Conservation (phyloP, 2,888 invertebrate genomes). For the Orthosia gracilis region DNA sequence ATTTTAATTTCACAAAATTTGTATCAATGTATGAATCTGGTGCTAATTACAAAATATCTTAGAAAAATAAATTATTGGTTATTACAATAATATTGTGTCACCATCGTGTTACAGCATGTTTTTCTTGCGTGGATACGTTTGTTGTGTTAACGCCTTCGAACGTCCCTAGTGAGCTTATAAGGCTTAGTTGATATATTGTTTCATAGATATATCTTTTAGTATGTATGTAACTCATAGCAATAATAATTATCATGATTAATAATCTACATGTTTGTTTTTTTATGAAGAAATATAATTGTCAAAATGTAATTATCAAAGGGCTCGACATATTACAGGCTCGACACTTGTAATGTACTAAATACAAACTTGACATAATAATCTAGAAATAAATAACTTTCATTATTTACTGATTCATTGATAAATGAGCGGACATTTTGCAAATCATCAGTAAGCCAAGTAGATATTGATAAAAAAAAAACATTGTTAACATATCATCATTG, state of each 20-base stretch:
- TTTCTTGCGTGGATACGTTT: constrained; percentile 8
- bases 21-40: constrained; percentile 4
- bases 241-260: constrained; percentile 1
- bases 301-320: constrained; percentile 1
- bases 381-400: constrained; percentile 6
- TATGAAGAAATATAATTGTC: not conserved
- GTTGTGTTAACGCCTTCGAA: constrained; percentile 33
- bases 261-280: not conserved
- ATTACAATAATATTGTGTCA: not conserved
- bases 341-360: not conserved
- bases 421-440: constrained; percentile 17
- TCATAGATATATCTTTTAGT: constrained; percentile 26
- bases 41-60: not conserved
- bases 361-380: constrained; percentile 3
- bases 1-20: no score
- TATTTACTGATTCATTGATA: not conserved
- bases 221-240: constrained; percentile 19
- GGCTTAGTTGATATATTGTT: constrained; percentile 35
- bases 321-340: not conserved
- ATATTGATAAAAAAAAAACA: constrained; percentile 4
- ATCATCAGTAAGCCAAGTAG: constrained; percentile 17
- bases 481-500: constrained; percentile 19
- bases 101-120: constrained; percentile 23
- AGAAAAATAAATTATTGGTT: not conserved
- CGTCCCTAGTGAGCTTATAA: constrained; percentile 39